Conservation (phyloP, 2,797 vertebrate genomes). For the Euthynnus affinis region DNA sequence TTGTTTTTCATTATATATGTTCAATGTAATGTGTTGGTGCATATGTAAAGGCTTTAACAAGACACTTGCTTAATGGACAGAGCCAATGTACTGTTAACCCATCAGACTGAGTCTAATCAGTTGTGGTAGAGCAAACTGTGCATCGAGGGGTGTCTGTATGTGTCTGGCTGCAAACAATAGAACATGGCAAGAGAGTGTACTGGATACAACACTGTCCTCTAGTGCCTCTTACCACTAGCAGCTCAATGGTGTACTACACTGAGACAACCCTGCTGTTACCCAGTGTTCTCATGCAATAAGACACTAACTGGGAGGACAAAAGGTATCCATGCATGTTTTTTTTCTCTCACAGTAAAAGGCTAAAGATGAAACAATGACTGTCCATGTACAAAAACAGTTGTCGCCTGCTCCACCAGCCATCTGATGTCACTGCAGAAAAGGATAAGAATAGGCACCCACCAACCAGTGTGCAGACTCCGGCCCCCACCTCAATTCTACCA, state of each 20-base stretch:
- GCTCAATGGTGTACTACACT: neutral
- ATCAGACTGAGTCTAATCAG: constrained; percentile 44
- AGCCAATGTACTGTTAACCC: neutral
- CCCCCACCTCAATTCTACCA: constrained; percentile 57
- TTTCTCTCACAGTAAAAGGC: constrained; percentile 2
- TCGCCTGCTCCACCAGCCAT: constrained; percentile 13
- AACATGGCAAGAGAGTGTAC: constrained; percentile 17
- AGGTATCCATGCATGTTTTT: neutral
- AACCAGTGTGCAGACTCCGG: constrained; percentile 42
- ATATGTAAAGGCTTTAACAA: constrained; percentile 18
- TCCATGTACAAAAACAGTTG: constrained; percentile 5
- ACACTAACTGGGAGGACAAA: neutral
- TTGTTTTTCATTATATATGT: neutral
- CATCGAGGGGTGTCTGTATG: constrained; percentile 10
- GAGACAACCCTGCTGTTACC: constrained; percentile 2
- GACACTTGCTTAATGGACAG: neutral
- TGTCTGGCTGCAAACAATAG: constrained; percentile 43
- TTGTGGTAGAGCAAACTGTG: constrained; percentile 10
- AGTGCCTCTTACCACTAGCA: constrained; percentile 44
- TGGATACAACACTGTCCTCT: constrained; percentile 73
- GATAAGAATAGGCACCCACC: constrained; percentile 39
- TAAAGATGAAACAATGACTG: neutral
- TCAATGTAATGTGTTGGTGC: too few species aligned
- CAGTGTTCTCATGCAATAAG: constrained; percentile 1
- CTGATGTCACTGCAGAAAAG: constrained; percentile 52